A percentile compares a stretch with the other conserved stretches of the same genome.
Evolutionary conservation across 2,888 invertebrate species (phyloP).

Genomic region (Cabera pusaria): DNA sequence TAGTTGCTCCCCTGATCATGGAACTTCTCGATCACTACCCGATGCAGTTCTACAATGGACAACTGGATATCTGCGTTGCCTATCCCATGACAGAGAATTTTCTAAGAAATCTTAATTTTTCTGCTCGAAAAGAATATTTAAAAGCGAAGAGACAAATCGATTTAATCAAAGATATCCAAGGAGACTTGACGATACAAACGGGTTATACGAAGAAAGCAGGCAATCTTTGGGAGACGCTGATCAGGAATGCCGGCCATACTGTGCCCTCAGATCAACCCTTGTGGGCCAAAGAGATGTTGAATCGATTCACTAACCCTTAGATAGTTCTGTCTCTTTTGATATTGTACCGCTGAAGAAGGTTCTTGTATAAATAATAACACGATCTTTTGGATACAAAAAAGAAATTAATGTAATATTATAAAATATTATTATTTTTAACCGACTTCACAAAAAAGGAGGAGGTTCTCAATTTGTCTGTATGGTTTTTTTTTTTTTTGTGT

Average conservation of each 20-base stretch:
- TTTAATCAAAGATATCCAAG: too few species aligned
- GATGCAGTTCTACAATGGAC: constrained; percentile 14
- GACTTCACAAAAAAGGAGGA: too few species aligned
- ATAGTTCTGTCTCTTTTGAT: too few species aligned
- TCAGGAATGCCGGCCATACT: constrained; percentile 4
- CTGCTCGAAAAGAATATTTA: constrained; percentile 2
- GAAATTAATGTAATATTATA: too few species aligned
- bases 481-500: too few species aligned
- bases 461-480: too few species aligned
- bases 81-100: constrained; percentile 14
- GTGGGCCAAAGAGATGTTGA: background rate
- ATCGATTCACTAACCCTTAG: too few species aligned
- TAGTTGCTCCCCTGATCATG: constrained; percentile 13
- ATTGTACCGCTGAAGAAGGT: too few species aligned
- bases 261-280: constrained; percentile 4
- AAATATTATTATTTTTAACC: too few species aligned
- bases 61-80: constrained; percentile 5
- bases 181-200: background rate
- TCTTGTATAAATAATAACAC: too few species aligned
- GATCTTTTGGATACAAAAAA: too few species aligned
- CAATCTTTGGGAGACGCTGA: background rate
- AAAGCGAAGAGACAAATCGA: background rate
- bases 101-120: constrained; percentile 4
- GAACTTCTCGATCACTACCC: constrained; percentile 13
- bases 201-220: background rate